phyloP scores from a whole-genome alignment of 1,140 invertebrate species.

The Brachionus rotundiformis region DNA sequence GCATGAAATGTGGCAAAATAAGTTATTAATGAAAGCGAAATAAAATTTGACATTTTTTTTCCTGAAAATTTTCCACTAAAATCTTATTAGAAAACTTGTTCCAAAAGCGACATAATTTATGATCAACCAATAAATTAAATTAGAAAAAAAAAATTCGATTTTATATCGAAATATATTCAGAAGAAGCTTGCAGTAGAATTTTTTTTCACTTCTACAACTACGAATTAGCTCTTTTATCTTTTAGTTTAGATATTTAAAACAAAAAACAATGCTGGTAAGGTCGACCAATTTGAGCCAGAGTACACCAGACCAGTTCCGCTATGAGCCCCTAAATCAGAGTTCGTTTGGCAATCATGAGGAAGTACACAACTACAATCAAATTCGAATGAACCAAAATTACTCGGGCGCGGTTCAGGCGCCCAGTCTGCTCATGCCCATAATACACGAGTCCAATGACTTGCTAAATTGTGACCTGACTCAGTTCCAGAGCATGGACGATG shows the following conservation, averaged over 20 bases:
- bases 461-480: slow-evolving; percentile 42
- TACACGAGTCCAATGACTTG: slow-evolving; percentile 35
- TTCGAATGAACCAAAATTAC: slow-evolving; percentile 26
- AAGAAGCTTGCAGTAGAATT: neutral
- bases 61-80: neutral
- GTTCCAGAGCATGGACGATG: slow-evolving; percentile 44
- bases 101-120: slow-evolving; percentile 28
- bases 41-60: slow-evolving; percentile 49
- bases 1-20: slow-evolving; percentile 37
- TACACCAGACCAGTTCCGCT: neutral
- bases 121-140: slow-evolving; percentile 34
- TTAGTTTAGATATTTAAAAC: slow-evolving; percentile 8
- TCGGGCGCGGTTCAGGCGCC: neutral
- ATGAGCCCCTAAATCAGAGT: neutral
- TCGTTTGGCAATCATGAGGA: neutral
- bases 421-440: slow-evolving; percentile 33
- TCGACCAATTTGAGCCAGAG: neutral
- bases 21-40: slow-evolving; percentile 40
- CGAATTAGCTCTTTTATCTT: neutral
- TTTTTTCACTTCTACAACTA: neutral
- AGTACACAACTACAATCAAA: neutral
- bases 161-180: neutral
- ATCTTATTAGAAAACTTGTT: neutral
- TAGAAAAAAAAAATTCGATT: neutral
- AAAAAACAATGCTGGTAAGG: neutral